Evolutionary conservation across 2,113 vertebrate genomes (phyloP), one percentile per base, ranked within the genome.

Genomic region (Bostrychus sinensis): DNA sequence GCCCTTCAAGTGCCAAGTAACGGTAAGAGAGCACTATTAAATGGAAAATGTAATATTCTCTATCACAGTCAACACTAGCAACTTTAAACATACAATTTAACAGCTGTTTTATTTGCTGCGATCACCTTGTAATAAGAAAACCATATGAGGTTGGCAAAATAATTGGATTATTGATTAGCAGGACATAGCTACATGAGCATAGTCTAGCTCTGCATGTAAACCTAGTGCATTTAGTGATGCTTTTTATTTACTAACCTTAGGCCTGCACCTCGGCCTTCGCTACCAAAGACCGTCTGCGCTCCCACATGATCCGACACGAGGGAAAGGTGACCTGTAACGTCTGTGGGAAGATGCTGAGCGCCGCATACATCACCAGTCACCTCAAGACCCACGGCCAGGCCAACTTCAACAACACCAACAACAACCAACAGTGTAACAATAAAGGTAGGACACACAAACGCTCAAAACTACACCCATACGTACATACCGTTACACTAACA

Each of bases 1-100:
- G 89, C 96, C 96, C 82, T 97, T 98, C 92, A 97, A 96, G 94
- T 98, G 96, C 94, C 96, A 97, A 96, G 96, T 98, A 92, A 97
- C 95, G 91, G 92, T 94, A 85, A 91, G 34, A 62, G 9, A 45
- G n/a, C 43, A 45, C 12, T 17, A 11, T 12, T 23, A 43, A 45
- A n/a, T n/a, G n/a, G n/a, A n/a, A n/a, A n/a, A 34, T 10, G 11
- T 10, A 2, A 38, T n/a, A n/a, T n/a, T n/a, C n/a, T n/a, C n/a
- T n/a, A n/a, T n/a, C n/a, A n/a, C n/a, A n/a, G n/a, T n/a, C n/a
- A n/a, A n/a, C n/a, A n/a, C n/a, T n/a, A n/a, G n/a, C n/a, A n/a
- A n/a, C n/a, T n/a, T n/a, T n/a, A n/a, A n/a, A n/a, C n/a, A n/a
- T n/a, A n/a, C n/a, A n/a, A n/a, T n/a, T n/a, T n/a, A n/a, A n/a